These are phyloP conservation scores for Adelosebastes latens DNA, from an alignment of 2,797 vertebrate genomes.

Conservation along the genomic window DNA sequence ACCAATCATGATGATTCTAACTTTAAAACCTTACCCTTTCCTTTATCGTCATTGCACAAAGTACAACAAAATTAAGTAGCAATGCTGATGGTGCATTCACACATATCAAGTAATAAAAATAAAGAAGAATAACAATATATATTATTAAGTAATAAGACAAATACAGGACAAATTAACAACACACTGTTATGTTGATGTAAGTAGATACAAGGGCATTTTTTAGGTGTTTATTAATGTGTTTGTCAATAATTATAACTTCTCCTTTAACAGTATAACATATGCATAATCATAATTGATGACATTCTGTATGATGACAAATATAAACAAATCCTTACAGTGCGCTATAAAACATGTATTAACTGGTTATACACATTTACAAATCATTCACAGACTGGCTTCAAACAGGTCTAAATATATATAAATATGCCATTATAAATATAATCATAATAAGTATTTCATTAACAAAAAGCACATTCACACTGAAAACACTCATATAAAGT, in stretches of 20 bases:
- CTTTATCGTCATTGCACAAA: too few relatives aligned
- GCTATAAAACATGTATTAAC: not conserved
- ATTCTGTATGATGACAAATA: not conserved
- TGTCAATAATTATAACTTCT: not conserved
- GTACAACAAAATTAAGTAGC: too few relatives aligned
- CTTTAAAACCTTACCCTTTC: too few relatives aligned
- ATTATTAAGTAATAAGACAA: too few relatives aligned
- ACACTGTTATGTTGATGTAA: not conserved
- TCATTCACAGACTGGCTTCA: not conserved
- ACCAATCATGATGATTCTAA: too few relatives aligned
- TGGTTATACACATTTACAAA: not conserved
- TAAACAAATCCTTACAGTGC: not conserved
- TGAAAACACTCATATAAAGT: not conserved
- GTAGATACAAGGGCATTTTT: not conserved
- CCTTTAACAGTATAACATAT: not conserved
- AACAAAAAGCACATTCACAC: not conserved
- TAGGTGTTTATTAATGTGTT: not conserved
- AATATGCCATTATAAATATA: not conserved
- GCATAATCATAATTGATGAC: not conserved
- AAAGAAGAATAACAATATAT: too few relatives aligned
- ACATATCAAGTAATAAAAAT: too few relatives aligned
- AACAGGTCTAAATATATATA: not conserved
- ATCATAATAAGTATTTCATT: not conserved
- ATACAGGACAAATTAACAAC: too few relatives aligned
- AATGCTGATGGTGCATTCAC: too few relatives aligned